Percentiles rank a stretch among this genome's conserved stretches.
These are phyloP conservation scores for Odontophorus gujanensis DNA, from an alignment of 2,113 vertebrate genomes.

Conservation along the genomic window DNA sequence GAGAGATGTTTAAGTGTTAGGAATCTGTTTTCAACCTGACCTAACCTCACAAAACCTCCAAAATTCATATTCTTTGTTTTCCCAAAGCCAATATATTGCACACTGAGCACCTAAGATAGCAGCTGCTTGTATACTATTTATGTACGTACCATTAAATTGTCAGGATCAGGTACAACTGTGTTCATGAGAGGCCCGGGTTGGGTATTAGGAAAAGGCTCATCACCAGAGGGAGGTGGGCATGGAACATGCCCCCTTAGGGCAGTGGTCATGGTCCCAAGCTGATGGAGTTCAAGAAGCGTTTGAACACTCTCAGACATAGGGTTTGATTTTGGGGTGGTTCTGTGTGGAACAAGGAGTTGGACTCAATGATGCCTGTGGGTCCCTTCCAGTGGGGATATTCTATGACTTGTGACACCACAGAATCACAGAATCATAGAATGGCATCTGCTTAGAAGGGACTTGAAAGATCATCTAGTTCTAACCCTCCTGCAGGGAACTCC, in stretches of 20 bases:
- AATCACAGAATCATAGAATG: not conserved
- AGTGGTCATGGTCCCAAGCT: not conserved
- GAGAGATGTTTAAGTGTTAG: not conserved
- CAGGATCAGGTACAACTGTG: not conserved
- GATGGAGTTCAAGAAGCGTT: not conserved
- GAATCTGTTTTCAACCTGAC: not conserved
- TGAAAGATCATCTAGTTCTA: not conserved
- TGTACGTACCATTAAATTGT: rapidly evolving
- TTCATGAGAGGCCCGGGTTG: not conserved
- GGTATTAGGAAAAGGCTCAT: not conserved
- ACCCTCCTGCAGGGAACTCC: not conserved
- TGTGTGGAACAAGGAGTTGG: not conserved
- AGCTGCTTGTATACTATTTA: not conserved
- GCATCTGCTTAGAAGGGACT: not conserved
- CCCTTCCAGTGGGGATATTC: not conserved
- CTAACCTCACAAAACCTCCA: not conserved
- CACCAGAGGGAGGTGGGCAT: not conserved
- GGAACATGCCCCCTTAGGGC: not conserved
- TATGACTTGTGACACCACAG: not conserved
- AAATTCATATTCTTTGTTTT: not conserved
- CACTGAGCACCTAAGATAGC: not conserved
- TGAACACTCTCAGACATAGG: not conserved
- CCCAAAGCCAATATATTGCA: not conserved
- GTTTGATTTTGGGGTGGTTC: not conserved
- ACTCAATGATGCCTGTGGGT: not conserved